phyloP scores from a whole-genome alignment of 2,888 invertebrate species.

The Drosophila infuscata region DNA sequence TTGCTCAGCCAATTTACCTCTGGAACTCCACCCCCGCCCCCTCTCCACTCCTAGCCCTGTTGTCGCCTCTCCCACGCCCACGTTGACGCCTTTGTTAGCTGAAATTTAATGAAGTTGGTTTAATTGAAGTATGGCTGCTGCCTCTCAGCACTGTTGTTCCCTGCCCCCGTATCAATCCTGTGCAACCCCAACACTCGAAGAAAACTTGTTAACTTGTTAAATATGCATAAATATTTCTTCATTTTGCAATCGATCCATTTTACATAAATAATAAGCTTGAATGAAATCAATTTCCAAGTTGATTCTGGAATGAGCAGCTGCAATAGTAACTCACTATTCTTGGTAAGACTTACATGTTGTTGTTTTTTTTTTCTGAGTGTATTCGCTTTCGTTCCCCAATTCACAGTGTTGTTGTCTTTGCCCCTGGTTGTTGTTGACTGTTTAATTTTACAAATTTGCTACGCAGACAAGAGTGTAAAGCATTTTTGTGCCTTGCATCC shows the following conservation, averaged over 20 bases:
- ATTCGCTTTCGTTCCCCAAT: conserved; percentile 15
- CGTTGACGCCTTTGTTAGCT: conserved; percentile 77
- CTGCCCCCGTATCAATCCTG: neutral
- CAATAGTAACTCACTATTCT: neutral
- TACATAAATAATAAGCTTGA: neutral
- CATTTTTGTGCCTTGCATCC: conserved; percentile 63
- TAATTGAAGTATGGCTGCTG: conserved; percentile 78
- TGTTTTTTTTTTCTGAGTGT: conserved; percentile 1
- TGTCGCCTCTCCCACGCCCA: conserved; percentile 46
- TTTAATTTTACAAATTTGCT: conserved; percentile 81
- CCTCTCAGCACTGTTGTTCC: conserved; percentile 22
- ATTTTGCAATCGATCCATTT: neutral
- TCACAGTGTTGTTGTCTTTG: conserved; percentile 47
- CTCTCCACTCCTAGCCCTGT: conserved; percentile 11
- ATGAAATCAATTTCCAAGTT: neutral
- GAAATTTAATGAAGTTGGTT: conserved; percentile 81
- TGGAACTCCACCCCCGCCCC: neutral
- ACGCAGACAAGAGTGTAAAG: conserved; percentile 72
- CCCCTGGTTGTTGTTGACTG: conserved; percentile 68
- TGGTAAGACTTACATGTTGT: too few species aligned
- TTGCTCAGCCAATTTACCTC: conserved; percentile 42
- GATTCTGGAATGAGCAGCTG: neutral
- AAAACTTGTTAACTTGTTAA: neutral
- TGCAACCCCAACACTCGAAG: neutral
- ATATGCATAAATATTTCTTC: neutral